These are phyloP conservation scores for Candidula unifasciata DNA, from an alignment of 2,888 invertebrate genomes.

Conservation along the genomic window DNA sequence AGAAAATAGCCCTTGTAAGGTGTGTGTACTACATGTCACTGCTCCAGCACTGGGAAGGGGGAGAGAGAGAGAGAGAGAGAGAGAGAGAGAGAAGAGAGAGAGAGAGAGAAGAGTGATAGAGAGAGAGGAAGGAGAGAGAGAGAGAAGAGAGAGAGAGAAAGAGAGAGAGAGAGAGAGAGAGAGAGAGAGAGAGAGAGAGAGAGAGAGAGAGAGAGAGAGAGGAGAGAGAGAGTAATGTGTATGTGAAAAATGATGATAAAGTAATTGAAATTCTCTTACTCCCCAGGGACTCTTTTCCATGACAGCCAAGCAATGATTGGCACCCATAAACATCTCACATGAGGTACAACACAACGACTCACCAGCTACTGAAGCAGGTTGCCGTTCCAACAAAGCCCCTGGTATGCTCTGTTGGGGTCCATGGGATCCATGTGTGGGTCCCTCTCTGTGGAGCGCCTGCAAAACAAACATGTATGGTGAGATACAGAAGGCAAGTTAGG, in stretches of 20 bases:
- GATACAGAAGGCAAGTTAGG: too few species aligned
- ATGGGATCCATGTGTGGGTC: constrained; percentile 36
- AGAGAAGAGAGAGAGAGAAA: too few species aligned
- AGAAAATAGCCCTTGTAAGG: too few species aligned
- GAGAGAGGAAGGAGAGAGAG: too few species aligned
- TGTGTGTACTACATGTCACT: too few species aligned
- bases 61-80: background rate
- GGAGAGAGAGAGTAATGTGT: too few species aligned
- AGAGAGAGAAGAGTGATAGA: too few species aligned
- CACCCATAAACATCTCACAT: background rate
- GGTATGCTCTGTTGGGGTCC: constrained; percentile 19
- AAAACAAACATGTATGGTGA: background rate
- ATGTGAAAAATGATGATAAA: too few species aligned
- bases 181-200: constrained; percentile 10
- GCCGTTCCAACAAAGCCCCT: constrained; percentile 34
- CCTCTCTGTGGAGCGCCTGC: constrained; percentile 46
- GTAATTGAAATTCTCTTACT: too few species aligned
- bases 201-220: background rate
- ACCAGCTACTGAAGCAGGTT: constrained; percentile 34
- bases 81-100: too few species aligned
- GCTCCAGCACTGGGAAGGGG: background rate
- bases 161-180: background rate
- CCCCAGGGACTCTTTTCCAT: too few species aligned
- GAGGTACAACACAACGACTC: background rate
- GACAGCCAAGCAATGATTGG: too few species aligned